Base-by-base conservation (phyloP, 1,140 invertebrate species). In the Drosophila ogumai region DNA sequence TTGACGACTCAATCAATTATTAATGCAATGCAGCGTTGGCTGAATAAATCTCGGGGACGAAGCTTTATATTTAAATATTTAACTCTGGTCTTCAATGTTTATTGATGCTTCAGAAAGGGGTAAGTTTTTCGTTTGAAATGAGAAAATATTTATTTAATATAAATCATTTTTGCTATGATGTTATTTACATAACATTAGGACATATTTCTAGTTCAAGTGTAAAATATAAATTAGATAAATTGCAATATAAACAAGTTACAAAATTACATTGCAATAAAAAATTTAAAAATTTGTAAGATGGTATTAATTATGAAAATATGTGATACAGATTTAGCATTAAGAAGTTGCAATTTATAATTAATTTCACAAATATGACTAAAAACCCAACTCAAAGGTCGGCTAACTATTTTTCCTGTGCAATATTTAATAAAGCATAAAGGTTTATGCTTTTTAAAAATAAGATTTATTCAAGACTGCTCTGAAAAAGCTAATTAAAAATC, bases 21-120 rank as follows among this genome's bases (percentile, higher is more conserved):
- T 65, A 65, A 68, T 68, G 49, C 60, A 47, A 43, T 41, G n/a
- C 66, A 52, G 40, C 12, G n/a, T 25, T 25, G 13, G 13, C 2
- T 50, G 19, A 49, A 63, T 52, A 50, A 13, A 57, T 17, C 36
- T 56, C 15, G n/a, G 31, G 6, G 6, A 36, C 15, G n/a, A 8
- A 46, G 28, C 13, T 47, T 15, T 44, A 44, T 46, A 22, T 31
- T 44, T 32, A 38, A 15, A 49, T 34, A 32, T 25, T 56, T 25
- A 34, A 38, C 8, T 56, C 13, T 19, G 43, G 34, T 22, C 34
- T 49, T 17, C 15, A 34, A 22, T 32, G 43, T 34, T 34, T 34
- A 0, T 56, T 40, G 17, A n/a, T 40, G 47, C 22, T 34, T 13
- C 25, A 31, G 25, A 5, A 6, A 22, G 5, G 5, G 10, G 10